Evolutionary conservation across 35 echinoderm and acorn worm species (phyloP), one percentile per base, ranked within the genome.

Genomic region (Apostichopus japonicus): DNA sequence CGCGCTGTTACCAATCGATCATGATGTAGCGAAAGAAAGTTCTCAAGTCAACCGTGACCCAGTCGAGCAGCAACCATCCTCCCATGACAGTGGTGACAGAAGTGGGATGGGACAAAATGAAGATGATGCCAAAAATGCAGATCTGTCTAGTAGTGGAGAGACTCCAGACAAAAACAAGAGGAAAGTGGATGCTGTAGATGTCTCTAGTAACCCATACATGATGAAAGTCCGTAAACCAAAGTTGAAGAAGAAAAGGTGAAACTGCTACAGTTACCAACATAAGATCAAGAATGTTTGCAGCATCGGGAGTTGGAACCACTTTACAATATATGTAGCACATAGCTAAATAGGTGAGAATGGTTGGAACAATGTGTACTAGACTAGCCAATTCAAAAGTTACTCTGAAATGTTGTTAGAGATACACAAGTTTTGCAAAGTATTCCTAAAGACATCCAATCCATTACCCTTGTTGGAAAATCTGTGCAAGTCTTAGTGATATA

Each of bases 1-100:
- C 80, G 91, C 95, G 14, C 80, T 98, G 4, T 57, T 96, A 59
- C 97, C 97, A 21, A 91, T 90, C 17, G 92, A 98, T 44, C 97
- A 98, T 93, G 97, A 98, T 73, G 86, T 96, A 17, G 62, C 88
- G 5, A 67, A 93, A 24, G 77, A 92, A 19, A 58, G 83, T 9
- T 23, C 55, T 6, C 75, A 90, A 54, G 84, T 61, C 7, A 90
- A 16, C 1, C 25, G 92, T 33, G 65, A 76, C 17, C 56, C 56
- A 71, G 81, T 92, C 1, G 51, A 19, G 15, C 83, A 87, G 23
- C 72, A 72, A 23, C 93, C 87, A 71, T 61, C 90, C 2, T 15
- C 53, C 5, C 78, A 84, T 17, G 95, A 94, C 23, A 76, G 5
- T 23, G 90, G 90, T 44, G 84, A 80, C 52, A 94, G 56, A 27